phyloP scores from a whole-genome alignment of 1,140 invertebrate genomes.

The Epicauta chinensis region DNA sequence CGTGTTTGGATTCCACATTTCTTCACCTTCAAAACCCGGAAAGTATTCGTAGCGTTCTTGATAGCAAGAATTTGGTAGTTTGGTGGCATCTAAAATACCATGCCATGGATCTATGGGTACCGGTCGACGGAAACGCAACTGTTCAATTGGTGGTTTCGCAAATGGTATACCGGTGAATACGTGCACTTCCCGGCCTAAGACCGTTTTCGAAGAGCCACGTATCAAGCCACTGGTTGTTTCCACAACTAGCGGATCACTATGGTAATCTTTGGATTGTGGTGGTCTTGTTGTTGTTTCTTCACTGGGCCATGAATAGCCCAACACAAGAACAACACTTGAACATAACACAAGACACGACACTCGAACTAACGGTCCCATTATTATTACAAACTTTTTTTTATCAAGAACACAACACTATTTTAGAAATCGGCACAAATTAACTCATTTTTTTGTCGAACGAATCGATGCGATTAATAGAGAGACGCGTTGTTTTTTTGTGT shows the following conservation, averaged over 20 bases:
- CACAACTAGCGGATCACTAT: slow-evolving; percentile 66
- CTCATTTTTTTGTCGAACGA: too few species aligned
- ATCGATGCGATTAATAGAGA: background rate
- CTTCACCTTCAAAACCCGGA: slow-evolving; percentile 81
- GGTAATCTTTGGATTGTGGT: slow-evolving; percentile 48
- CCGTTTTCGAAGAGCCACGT: slow-evolving; percentile 67
- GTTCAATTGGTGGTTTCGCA: slow-evolving; percentile 84
- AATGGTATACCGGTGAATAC: slow-evolving; percentile 92
- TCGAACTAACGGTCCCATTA: slow-evolving; percentile 14
- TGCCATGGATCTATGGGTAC: slow-evolving; percentile 80
- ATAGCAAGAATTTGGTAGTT: slow-evolving; percentile 74
- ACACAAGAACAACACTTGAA: slow-evolving; percentile 17
- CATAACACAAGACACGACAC: slow-evolving; percentile 12
- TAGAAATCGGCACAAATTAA: too few species aligned
- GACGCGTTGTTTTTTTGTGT: background rate
- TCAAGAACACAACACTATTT: too few species aligned
- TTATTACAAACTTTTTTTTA: background rate
- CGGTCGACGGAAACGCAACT: slow-evolving; percentile 81
- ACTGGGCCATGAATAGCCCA: slow-evolving; percentile 39
- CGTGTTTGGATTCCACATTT: slow-evolving; percentile 94
- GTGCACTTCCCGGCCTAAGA: slow-evolving; percentile 75
- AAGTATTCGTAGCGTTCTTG: slow-evolving; percentile 85
- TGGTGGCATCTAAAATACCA: slow-evolving; percentile 71
- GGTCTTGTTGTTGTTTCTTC: slow-evolving; percentile 47
- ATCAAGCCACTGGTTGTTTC: slow-evolving; percentile 73